phyloP scores from a whole-genome alignment of 2,888 invertebrate species.

The Melinaea marsaeus region DNA sequence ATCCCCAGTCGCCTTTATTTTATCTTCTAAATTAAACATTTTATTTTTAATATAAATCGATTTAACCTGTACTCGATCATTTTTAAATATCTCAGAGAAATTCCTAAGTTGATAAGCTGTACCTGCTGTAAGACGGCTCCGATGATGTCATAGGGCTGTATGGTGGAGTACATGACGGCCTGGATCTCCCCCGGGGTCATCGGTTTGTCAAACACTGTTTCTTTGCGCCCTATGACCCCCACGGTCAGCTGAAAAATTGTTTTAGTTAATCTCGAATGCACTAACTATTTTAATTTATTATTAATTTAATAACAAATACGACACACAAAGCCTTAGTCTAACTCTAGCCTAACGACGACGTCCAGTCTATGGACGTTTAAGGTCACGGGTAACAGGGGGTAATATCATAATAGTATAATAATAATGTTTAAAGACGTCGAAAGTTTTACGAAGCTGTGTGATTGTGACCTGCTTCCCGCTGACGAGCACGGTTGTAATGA shows the following conservation, averaged over 20 bases:
- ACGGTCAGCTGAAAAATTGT: conserved; percentile 83
- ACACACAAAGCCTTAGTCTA: too few relatives aligned
- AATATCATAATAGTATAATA: too few relatives aligned
- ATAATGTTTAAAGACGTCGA: too few relatives aligned
- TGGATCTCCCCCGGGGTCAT: conserved; percentile 97
- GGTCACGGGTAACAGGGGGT: not conserved
- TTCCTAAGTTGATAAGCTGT: not conserved
- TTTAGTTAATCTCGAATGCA: too few relatives aligned
- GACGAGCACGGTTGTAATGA: conserved; percentile 97
- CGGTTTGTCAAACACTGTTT: conserved; percentile 98
- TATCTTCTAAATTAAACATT: too few relatives aligned
- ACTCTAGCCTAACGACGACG: not conserved
- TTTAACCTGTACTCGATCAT: too few relatives aligned
- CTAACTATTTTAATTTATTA: too few relatives aligned
- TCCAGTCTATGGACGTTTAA: not conserved
- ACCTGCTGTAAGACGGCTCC: conserved; percentile 97
- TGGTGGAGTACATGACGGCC: conserved; percentile 92
- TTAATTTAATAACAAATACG: too few relatives aligned
- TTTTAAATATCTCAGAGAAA: too few relatives aligned
- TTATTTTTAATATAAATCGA: too few relatives aligned
- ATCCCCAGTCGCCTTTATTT: too few relatives aligned
- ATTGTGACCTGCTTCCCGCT: conserved; percentile 95
- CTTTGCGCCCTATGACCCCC: conserved; percentile 95
- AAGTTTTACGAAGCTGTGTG: too few relatives aligned
- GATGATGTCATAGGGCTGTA: conserved; percentile 93